Percentiles rank a stretch among this genome's conserved stretches.
These are phyloP conservation scores for Festucalex cinctus DNA, from an alignment of 2,113 vertebrate genomes.

Conservation along the genomic window DNA sequence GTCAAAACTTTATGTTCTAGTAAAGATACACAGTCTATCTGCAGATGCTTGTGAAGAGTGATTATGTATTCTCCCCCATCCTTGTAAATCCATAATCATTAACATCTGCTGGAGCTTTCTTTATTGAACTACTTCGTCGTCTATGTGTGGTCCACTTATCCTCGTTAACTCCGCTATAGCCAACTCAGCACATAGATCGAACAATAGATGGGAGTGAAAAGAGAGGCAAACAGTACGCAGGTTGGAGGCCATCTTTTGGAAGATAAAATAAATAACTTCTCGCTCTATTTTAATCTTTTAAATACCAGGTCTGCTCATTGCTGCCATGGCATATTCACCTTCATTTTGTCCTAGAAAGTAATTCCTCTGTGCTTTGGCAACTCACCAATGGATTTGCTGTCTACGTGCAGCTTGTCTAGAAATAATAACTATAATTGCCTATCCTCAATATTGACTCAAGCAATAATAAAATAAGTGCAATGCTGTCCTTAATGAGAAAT, in stretches of 20 bases:
- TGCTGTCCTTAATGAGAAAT: slow-evolving; percentile 53
- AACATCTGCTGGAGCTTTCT: slow-evolving; percentile 74
- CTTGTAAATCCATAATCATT: slow-evolving; percentile 77
- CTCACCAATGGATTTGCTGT: slow-evolving; percentile 68
- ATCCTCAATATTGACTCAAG: slow-evolving; percentile 66
- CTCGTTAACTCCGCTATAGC: slow-evolving; percentile 73
- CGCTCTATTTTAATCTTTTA: slow-evolving; percentile 45
- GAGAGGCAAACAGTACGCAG: slow-evolving; percentile 33
- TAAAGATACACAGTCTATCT: slow-evolving; percentile 32
- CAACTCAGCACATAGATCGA: slow-evolving; percentile 65
- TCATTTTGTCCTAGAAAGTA: slow-evolving; percentile 45
- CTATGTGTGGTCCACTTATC: slow-evolving; percentile 74
- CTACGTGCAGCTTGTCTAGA: slow-evolving; percentile 57
- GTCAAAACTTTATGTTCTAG: slow-evolving; percentile 16
- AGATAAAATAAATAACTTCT: slow-evolving; percentile 53
- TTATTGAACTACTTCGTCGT: slow-evolving; percentile 71
- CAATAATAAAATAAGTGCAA: slow-evolving; percentile 60
- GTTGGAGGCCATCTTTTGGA: slow-evolving; percentile 45
- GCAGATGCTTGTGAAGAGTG: slow-evolving; percentile 42
- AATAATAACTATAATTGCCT: slow-evolving; percentile 72
- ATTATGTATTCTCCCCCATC: slow-evolving; percentile 62
- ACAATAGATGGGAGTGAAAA: slow-evolving; percentile 44
- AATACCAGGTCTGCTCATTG: slow-evolving; percentile 12
- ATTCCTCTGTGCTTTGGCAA: slow-evolving; percentile 54
- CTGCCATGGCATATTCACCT: slow-evolving; percentile 22